These are phyloP conservation scores for Lagothrix lagotricha DNA, from an alignment of 2,797 vertebrate genomes.

Conservation along the genomic window DNA sequence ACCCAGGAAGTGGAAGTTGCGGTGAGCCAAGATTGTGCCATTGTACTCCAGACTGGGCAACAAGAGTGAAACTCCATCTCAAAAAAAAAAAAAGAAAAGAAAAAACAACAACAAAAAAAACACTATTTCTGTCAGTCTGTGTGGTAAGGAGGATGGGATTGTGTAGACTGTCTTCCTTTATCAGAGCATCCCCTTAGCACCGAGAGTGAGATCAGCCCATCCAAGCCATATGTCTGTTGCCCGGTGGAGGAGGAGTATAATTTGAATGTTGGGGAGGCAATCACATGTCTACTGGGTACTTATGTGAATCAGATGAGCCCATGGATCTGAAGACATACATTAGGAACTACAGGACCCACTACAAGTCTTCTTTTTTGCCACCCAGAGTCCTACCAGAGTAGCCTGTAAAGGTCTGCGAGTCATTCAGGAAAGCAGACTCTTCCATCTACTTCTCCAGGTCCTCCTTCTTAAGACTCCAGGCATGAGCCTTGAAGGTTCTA, in stretches of 20 bases:
- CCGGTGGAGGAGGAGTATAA: background rate
- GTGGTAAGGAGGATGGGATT: background rate
- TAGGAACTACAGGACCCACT: background rate
- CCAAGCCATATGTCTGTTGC: background rate
- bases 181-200: background rate
- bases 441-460: background rate
- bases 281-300: background rate
- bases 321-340: background rate
- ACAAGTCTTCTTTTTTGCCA: background rate
- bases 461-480: background rate
- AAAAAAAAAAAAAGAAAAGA: too few relatives aligned
- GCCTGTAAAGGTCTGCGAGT: background rate
- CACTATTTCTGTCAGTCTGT: background rate
- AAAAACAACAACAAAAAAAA: too few relatives aligned
- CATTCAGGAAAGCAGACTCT: background rate
- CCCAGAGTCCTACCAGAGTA: background rate
- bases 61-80: too few relatives aligned
- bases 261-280: background rate
- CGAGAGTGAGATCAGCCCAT: background rate
- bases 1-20: too few relatives aligned
- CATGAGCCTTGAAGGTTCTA: background rate
- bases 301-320: background rate
- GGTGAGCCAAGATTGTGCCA: too few relatives aligned
- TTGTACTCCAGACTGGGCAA: too few relatives aligned
- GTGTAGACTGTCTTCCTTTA: background rate